Evolutionary conservation across 2,113 vertebrate species (phyloP).

Genomic region (Larimichthys crocea): DNA sequence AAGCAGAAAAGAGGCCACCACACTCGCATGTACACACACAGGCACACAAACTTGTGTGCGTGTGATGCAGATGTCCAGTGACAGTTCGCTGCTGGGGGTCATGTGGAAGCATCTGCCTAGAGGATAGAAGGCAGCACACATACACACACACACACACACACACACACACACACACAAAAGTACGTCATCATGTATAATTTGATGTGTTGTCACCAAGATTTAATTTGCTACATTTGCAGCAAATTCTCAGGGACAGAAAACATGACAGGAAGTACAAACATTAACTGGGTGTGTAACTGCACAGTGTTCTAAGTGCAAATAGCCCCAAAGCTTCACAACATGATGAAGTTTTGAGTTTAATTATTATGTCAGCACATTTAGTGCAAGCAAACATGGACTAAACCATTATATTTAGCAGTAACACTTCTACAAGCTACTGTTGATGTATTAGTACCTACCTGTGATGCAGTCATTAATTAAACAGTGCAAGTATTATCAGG

Average conservation of each 20-base stretch:
- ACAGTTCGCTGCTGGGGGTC: slow-evolving; percentile 83
- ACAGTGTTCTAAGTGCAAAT: not conserved
- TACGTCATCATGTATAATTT: slow-evolving; percentile 39
- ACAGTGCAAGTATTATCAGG: not conserved
- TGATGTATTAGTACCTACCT: not conserved
- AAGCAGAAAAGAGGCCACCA: slow-evolving; percentile 80
- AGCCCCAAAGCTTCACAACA: not conserved
- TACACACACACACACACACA: slow-evolving; percentile 36
- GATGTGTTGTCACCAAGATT: slow-evolving; percentile 16
- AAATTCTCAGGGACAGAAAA: slow-evolving; percentile 33
- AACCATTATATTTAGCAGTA: not conserved
- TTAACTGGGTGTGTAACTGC: not conserved
- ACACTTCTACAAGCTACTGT: not conserved
- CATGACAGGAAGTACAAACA: not conserved
- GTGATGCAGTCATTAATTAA: not conserved
- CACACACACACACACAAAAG: slow-evolving; percentile 2
- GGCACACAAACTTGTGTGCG: slow-evolving; percentile 34
- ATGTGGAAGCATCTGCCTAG: slow-evolving; percentile 77
- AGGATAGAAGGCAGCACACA: slow-evolving; percentile 56
- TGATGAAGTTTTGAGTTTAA: not conserved
- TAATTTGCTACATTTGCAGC: slow-evolving; percentile 2
- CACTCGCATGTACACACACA: slow-evolving; percentile 57
- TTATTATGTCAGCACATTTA: not conserved
- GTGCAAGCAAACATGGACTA: not conserved
- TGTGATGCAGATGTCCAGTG: slow-evolving; percentile 80